Conservation (phyloP, 37 sponge, comb jelly and placozoan species). For the Oscarella lobularis region DNA sequence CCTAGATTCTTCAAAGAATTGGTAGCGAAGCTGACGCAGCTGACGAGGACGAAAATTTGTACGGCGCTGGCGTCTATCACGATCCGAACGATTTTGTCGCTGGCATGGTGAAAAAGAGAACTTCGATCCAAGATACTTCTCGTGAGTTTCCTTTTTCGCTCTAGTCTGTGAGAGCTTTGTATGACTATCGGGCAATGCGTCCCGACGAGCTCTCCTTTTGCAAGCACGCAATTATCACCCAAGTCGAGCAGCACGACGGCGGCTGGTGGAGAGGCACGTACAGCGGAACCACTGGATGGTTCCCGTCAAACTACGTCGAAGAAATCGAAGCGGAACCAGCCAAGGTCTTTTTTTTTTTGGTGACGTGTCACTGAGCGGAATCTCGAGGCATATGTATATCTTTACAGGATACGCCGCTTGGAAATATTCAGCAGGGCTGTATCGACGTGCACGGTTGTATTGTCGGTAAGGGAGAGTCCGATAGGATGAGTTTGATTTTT, state of each 20-base stretch:
- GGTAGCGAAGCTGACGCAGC: too few species aligned
- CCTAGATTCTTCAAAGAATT: too few species aligned
- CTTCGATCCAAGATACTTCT: background rate
- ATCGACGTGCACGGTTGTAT: slow-evolving; percentile 45
- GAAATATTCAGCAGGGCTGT: slow-evolving; percentile 67
- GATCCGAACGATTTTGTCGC: background rate
- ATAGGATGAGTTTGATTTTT: too few species aligned
- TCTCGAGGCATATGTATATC: too few species aligned
- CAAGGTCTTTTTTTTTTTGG: slow-evolving; percentile 1
- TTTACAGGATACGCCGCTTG: slow-evolving; percentile 49
- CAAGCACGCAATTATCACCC: slow-evolving; percentile 76
- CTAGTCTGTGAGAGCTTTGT: slow-evolving; percentile 62
- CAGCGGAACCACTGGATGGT: slow-evolving; percentile 35
- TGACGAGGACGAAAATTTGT: slow-evolving; percentile 7
- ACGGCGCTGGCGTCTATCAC: slow-evolving; percentile 14
- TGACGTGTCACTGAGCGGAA: too few species aligned
- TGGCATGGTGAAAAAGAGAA: background rate
- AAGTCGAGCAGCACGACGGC: slow-evolving; percentile 81
- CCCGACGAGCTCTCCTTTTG: slow-evolving; percentile 82
- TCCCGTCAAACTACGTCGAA: slow-evolving; percentile 82
- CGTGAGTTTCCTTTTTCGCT: too few species aligned
- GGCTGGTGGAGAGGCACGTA: slow-evolving; percentile 56
- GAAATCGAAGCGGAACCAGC: slow-evolving; percentile 30
- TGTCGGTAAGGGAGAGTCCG: slow-evolving; percentile 10
- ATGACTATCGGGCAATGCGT: slow-evolving; percentile 61